Percentiles rank a stretch among this genome's conserved stretches.
phyloP scores from a whole-genome alignment of 2,797 vertebrate genomes.

The Rhabdophis nuchalis region DNA sequence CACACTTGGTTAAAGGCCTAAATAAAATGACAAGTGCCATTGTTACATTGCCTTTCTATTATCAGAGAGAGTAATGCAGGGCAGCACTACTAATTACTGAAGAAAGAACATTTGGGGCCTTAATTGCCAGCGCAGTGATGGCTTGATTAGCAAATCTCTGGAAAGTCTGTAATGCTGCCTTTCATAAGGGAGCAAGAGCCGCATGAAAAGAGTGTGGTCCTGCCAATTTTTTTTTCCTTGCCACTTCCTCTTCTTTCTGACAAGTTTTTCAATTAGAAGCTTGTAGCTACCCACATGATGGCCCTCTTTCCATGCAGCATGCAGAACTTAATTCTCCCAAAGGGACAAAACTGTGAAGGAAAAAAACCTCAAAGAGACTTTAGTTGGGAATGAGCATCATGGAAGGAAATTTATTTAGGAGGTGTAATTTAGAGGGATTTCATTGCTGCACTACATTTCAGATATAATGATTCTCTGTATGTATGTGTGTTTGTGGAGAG shows the following conservation, averaged over 20 bases:
- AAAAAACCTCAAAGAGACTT: constrained; percentile 30
- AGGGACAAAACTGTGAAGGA: constrained; percentile 29
- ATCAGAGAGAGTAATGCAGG: constrained; percentile 42
- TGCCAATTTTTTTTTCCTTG: constrained; percentile 51
- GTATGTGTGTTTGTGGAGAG: neutral
- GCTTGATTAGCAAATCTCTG: constrained; percentile 49
- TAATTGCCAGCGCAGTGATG: constrained; percentile 40
- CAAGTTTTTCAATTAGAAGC: constrained; percentile 71
- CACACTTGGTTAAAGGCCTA: neutral
- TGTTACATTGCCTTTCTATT: neutral
- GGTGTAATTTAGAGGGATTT: neutral
- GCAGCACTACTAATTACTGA: constrained; percentile 20
- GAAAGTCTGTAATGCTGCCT: constrained; percentile 48
- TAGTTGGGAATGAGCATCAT: constrained; percentile 23
- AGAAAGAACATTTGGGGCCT: constrained; percentile 15
- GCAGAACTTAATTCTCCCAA: constrained; percentile 56
- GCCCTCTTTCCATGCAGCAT: constrained; percentile 57
- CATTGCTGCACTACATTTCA: neutral
- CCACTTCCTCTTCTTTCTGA: constrained; percentile 63
- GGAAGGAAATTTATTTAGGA: constrained; percentile 15
- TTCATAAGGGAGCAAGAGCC: constrained; percentile 47
- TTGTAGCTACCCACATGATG: constrained; percentile 63
- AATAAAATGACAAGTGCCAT: neutral
- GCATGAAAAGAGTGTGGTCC: constrained; percentile 37
- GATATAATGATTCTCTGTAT: neutral